Base-by-base conservation (phyloP, 2,113 vertebrate genomes). In the Condylura cristata region DNA sequence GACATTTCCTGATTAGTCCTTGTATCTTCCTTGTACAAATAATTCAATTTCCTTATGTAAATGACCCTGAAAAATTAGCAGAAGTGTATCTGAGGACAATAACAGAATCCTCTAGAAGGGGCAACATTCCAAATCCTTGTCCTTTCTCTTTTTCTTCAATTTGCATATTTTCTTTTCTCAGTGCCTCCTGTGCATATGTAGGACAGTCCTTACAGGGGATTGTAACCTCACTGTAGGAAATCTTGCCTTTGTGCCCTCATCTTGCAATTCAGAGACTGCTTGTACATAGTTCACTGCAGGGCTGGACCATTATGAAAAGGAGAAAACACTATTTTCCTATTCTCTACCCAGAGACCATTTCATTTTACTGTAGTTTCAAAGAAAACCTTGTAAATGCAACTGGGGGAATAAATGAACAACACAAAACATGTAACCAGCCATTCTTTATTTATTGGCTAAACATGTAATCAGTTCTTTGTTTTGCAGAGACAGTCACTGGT, bases 321-420 rank as follows among this genome's bases (percentile, higher is more conserved):
- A 83, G 51, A 94, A 95, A 95, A 86, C 48, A 93, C 12, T 58
- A 17, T 92, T 95, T 71, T 53, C 65, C 28, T 93, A 4, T 94
- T 96, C 60, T 86, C 56, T 95, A 68, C 28, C 30, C 24, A 72
- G 84, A 96, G 63, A 93, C 53, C 3, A 39, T 53, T 79, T 80
- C 71, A 76, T 95, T 97, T 95, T 76, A 96, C 76, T 87, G 51
- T 6, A 46, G 3, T 68, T 92, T 95, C 94, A 96, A 96, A 94
- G 80, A 63, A 95, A 96, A 86, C n/a, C 92, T 92, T 92, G 83
- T 96, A 91, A 89, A 80, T 56, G 63, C 65, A 95, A 60, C 83
- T 96, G 61, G 91, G 89, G 86, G 95, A 85, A 96, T 89, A 95
- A 96, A 95, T 72, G 88, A 95, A 94, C 93, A 93, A 95, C 95